Percentiles rank a stretch among this genome's conserved stretches.
Evolutionary conservation across 2,113 vertebrate species (phyloP).

Genomic region (Glareola pratincola): DNA sequence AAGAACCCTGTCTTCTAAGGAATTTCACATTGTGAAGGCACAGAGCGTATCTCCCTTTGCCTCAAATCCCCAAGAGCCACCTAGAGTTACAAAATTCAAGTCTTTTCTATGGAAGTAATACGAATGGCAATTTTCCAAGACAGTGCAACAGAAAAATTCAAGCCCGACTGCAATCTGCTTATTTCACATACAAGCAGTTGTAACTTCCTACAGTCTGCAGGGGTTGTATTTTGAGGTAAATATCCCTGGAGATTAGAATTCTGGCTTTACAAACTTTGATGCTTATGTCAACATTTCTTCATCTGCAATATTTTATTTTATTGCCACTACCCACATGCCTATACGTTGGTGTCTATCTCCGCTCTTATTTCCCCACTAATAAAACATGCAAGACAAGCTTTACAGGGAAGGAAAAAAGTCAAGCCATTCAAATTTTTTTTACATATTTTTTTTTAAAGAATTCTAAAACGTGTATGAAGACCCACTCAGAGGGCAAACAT

Average conservation of each 20-base stretch:
- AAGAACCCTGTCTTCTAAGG: background rate
- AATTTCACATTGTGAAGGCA: background rate
- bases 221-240: background rate
- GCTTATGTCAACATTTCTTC: background rate
- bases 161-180: background rate
- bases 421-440: background rate
- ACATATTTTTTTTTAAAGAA: background rate
- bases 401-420: background rate
- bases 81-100: background rate
- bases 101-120: background rate
- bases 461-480: background rate
- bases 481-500: background rate
- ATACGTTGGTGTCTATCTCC: background rate
- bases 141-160: background rate
- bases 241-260: background rate
- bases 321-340: background rate
- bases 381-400: background rate
- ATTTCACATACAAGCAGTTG: background rate
- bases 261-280: background rate
- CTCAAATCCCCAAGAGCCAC: constrained; percentile 3
- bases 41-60: background rate
- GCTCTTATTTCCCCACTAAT: background rate
- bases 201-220: background rate
- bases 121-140: background rate
- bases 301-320: background rate